These are phyloP conservation scores for Schrankia costaestrigalis DNA, from an alignment of 2,888 invertebrate species.

Conservation along the genomic window DNA sequence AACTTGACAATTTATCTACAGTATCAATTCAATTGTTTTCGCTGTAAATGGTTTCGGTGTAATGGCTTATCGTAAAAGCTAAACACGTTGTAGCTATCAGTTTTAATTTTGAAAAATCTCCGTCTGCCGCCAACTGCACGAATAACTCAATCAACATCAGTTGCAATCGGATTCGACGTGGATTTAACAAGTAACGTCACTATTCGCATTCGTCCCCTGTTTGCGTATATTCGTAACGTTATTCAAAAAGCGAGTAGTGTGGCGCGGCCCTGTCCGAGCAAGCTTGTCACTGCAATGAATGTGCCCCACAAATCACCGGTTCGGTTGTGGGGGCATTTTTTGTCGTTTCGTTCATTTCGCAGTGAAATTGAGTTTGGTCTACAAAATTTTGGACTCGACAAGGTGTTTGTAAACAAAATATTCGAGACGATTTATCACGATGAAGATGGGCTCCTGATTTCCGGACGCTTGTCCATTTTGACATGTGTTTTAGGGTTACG, in stretches of 20 bases:
- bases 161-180: slow-evolving; percentile 52
- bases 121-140: slow-evolving; percentile 26
- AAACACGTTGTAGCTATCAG: slow-evolving; percentile 14
- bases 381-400: slow-evolving; percentile 48
- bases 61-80: too few relatives aligned
- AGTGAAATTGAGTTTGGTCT: slow-evolving; percentile 68
- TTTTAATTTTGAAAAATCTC: slow-evolving; percentile 26
- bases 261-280: slow-evolving; percentile 51
- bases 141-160: slow-evolving; percentile 76
- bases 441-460: slow-evolving; percentile 33
- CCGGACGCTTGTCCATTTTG: slow-evolving; percentile 21
- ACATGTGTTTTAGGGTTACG: slow-evolving; percentile 23
- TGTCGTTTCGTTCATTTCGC: slow-evolving; percentile 69
- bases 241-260: slow-evolving; percentile 55
- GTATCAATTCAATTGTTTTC: too few relatives aligned
- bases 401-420: slow-evolving; percentile 47
- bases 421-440: slow-evolving; percentile 35
- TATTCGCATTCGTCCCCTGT: slow-evolving; percentile 40
- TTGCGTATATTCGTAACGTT: slow-evolving; percentile 47
- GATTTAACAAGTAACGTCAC: slow-evolving; percentile 64
- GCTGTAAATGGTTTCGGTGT: too few relatives aligned
- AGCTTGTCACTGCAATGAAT: slow-evolving; percentile 77
- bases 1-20: too few relatives aligned
- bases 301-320: slow-evolving; percentile 74
- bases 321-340: slow-evolving; percentile 64